Conservation (phyloP, 53 echinoderm and acorn worm genomes). For the Paelopatides confundens region DNA sequence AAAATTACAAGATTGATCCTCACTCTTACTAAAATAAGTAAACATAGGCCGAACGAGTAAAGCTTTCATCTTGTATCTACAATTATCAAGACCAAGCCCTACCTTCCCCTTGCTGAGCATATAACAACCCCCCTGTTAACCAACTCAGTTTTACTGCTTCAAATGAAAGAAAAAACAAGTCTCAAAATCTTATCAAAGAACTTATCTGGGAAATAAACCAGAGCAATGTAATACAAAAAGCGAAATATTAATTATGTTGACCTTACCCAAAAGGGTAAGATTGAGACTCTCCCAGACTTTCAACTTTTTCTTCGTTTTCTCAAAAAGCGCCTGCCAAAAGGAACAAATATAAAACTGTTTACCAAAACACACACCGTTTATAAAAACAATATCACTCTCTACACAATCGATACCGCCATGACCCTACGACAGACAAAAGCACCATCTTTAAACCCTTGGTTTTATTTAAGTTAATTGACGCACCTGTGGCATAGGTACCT, state of each 20-base stretch:
- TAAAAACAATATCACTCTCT: slow-evolving; percentile 15
- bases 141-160: slow-evolving; percentile 34
- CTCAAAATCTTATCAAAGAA: neutral
- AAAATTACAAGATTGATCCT: neutral
- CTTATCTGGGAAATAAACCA: too few relatives aligned
- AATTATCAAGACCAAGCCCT: neutral
- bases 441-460: slow-evolving; percentile 25
- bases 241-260: neutral
- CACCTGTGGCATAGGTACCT: slow-evolving; percentile 31
- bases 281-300: neutral
- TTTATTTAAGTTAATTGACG: slow-evolving; percentile 44
- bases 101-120: neutral
- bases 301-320: neutral
- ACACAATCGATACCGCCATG: slow-evolving; percentile 21
- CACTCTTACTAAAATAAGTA: neutral
- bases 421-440: slow-evolving; percentile 31
- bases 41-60: neutral
- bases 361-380: slow-evolving; percentile 18
- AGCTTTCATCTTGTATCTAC: neutral
- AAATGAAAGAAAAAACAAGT: slow-evolving; percentile 30
- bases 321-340: neutral
- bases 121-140: neutral
- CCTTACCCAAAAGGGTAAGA: slow-evolving; percentile 19
- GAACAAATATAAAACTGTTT: neutral
- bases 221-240: slow-evolving; percentile 43